These are phyloP conservation scores for Cirrhinus mrigala DNA, from an alignment of 2,797 vertebrate genomes.

Conservation along the genomic window DNA sequence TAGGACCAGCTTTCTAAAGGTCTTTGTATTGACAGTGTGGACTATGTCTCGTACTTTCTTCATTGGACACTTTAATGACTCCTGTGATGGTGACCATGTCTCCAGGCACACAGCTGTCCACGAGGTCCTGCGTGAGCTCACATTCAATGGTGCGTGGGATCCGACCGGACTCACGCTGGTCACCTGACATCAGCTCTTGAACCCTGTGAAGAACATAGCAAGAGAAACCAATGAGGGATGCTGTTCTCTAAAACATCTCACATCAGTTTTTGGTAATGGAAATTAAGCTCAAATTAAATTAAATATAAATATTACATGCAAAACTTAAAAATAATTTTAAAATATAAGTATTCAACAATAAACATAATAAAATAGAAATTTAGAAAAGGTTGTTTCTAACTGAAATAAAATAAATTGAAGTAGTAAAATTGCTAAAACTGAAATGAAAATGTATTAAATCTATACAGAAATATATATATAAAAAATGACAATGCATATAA, in stretches of 20 bases:
- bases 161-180: conserved; percentile 92
- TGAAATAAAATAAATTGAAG: not conserved
- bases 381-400: too few species aligned
- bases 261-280: not conserved
- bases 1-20: not conserved
- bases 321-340: not conserved
- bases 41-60: conserved; percentile 80
- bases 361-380: not conserved
- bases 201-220: conserved; percentile 76
- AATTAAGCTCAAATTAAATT: not conserved
- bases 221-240: not conserved
- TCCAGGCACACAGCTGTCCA: conserved; percentile 95
- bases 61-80: conserved; percentile 89
- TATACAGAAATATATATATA: not conserved
- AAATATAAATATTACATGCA: not conserved
- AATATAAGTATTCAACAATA: too few species aligned
- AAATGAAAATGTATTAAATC: not conserved
- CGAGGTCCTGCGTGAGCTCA: conserved; percentile 92
- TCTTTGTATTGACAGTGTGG: not conserved
- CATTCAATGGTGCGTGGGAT: conserved; percentile 97
- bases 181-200: conserved; percentile 92
- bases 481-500: not conserved
- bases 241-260: not conserved
- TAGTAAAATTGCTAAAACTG: not conserved
- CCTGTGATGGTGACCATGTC: conserved; percentile 92